A percentile compares a stretch with the other conserved stretches of the same genome.
Evolutionary conservation across 2,113 vertebrate species (phyloP).

Genomic region (Rhegmatorhina hoffmannsi): DNA sequence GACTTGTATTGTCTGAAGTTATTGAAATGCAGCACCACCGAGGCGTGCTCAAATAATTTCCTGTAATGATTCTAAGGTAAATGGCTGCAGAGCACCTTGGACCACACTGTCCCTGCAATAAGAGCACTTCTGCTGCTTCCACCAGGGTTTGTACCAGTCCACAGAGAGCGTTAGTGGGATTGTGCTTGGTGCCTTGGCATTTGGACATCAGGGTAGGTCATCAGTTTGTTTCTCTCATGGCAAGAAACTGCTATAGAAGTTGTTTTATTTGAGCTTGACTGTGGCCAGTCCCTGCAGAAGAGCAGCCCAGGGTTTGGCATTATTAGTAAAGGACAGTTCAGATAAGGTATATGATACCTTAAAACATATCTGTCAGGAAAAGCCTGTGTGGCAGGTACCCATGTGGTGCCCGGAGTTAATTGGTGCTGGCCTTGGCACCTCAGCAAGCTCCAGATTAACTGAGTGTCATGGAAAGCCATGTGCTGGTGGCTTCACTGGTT

Average conservation of each 20-base stretch:
- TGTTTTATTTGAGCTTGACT: background rate
- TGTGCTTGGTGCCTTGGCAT: background rate
- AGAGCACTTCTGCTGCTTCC: background rate
- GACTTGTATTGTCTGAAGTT: background rate
- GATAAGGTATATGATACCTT: background rate
- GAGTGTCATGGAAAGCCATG: background rate
- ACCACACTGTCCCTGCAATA: background rate
- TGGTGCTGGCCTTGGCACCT: background rate
- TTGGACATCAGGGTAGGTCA: background rate
- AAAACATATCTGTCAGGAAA: background rate
- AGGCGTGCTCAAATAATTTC: background rate
- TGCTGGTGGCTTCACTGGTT: background rate
- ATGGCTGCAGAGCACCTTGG: background rate
- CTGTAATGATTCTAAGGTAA: background rate
- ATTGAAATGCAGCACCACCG: background rate
- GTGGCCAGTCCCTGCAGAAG: background rate
- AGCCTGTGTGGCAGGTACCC: background rate
- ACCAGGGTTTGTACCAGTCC: background rate
- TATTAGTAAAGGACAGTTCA: background rate
- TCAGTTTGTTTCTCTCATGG: background rate
- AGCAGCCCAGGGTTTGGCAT: background rate
- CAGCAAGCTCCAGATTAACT: rapidly evolving
- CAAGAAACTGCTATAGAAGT: background rate
- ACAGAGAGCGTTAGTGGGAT: rapidly evolving
- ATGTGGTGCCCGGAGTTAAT: rapidly evolving